phyloP scores from a whole-genome alignment of 2,888 invertebrate genomes.

The Drosophila maculinotata region DNA sequence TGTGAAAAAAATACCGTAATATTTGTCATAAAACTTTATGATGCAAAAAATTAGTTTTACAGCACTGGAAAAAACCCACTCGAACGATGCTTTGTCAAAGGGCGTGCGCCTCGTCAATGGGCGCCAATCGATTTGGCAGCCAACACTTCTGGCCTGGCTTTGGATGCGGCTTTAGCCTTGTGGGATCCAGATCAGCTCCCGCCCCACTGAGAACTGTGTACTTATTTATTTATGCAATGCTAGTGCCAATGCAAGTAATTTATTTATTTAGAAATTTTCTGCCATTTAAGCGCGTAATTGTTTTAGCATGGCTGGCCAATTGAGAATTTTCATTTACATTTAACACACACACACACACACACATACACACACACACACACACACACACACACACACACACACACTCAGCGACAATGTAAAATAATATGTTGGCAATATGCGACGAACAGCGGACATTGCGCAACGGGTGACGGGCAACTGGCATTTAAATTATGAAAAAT shows the following conservation, averaged over 20 bases:
- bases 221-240: slow-evolving; percentile 49
- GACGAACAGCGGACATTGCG: neutral
- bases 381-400: neutral
- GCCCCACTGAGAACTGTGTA: neutral
- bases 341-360: slow-evolving; percentile 28
- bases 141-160: slow-evolving; percentile 29
- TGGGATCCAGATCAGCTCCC: slow-evolving; percentile 11
- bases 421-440: slow-evolving; percentile 16
- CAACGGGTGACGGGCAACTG: neutral
- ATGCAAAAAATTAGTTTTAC: slow-evolving; percentile 78
- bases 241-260: slow-evolving; percentile 40
- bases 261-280: slow-evolving; percentile 74
- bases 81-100: slow-evolving; percentile 33
- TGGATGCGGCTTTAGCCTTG: slow-evolving; percentile 10
- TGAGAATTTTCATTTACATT: slow-evolving; percentile 66
- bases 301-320: slow-evolving; percentile 58
- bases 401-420: neutral
- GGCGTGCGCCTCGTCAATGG: slow-evolving; percentile 26
- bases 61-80: slow-evolving; percentile 52
- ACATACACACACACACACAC: slow-evolving; percentile 18
- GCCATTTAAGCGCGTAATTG: slow-evolving; percentile 73
- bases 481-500: slow-evolving; percentile 52
- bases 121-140: slow-evolving; percentile 61
- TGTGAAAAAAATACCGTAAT: slow-evolving; percentile 69
- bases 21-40: slow-evolving; percentile 77